Evolutionary conservation across 2,888 invertebrate genomes (phyloP).

Genomic region (Druceiella hillmani): DNA sequence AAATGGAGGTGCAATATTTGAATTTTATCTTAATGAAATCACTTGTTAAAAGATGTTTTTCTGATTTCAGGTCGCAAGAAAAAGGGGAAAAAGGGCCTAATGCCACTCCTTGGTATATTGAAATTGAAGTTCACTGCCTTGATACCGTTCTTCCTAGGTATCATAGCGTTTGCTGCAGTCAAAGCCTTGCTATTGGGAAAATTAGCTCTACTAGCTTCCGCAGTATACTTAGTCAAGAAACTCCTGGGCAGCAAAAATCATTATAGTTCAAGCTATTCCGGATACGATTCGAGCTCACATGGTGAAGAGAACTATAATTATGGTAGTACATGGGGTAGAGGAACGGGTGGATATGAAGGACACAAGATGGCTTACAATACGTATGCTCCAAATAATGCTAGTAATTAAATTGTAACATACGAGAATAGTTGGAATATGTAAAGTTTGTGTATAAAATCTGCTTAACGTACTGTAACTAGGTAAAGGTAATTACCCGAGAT

Average conservation of each 20-base stretch:
- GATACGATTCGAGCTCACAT: constrained; percentile 54
- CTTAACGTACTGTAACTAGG: too few relatives aligned
- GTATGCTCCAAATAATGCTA: too few relatives aligned
- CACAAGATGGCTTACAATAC: constrained; percentile 58
- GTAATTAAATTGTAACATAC: too few relatives aligned
- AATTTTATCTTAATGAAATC: too few relatives aligned
- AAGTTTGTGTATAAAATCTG: too few relatives aligned
- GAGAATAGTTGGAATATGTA: too few relatives aligned
- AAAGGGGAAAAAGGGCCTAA: constrained; percentile 69
- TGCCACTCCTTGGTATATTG: constrained; percentile 69
- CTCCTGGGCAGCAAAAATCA: constrained; percentile 65
- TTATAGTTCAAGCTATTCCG: too few relatives aligned
- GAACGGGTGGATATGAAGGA: constrained; percentile 50
- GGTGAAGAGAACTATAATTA: constrained; percentile 35
- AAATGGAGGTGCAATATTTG: too few relatives aligned
- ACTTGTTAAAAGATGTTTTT: too few relatives aligned
- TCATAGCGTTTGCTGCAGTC: constrained; percentile 73
- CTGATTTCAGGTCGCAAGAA: constrained; percentile 69
- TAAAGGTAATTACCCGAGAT: too few relatives aligned
- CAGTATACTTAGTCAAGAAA: constrained; percentile 62
- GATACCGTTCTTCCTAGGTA: constrained; percentile 67
- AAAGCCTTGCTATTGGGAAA: constrained; percentile 81
- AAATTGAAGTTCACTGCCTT: constrained; percentile 73
- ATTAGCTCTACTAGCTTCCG: constrained; percentile 72
- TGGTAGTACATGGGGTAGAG: constrained; percentile 46